Evolutionary conservation across 2,797 vertebrate genomes (phyloP).

Genomic region (Tokudaia muenninki): DNA sequence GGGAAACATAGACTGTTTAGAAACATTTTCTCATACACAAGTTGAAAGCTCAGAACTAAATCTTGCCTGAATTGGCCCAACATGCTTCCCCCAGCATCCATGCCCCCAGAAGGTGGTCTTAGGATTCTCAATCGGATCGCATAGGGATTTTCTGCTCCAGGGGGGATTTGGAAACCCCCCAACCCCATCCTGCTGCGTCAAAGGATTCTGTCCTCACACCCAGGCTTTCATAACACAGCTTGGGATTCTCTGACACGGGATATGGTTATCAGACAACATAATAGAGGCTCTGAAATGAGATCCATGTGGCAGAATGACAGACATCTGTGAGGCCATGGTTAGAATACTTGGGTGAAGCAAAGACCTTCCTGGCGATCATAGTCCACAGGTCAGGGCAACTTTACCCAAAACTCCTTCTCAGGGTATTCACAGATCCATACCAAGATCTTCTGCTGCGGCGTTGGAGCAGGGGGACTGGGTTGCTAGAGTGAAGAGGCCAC

Average conservation of each 20-base stretch:
- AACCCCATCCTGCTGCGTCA: slow-evolving; percentile 55
- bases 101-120: slow-evolving; percentile 58
- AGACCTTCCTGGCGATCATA: slow-evolving; percentile 9
- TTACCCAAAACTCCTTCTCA: slow-evolving; percentile 2
- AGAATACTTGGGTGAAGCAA: slow-evolving; percentile 52
- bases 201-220: slow-evolving; percentile 60
- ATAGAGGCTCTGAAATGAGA: slow-evolving; percentile 56
- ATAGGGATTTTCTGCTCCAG: slow-evolving; percentile 72
- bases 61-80: slow-evolving; percentile 26
- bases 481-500: neutral
- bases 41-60: slow-evolving; percentile 39
- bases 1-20: neutral
- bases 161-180: slow-evolving; percentile 59
- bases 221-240: neutral
- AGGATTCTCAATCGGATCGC: slow-evolving; percentile 11
- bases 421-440: slow-evolving; percentile 21
- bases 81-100: neutral
- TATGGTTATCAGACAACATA: slow-evolving; percentile 53
- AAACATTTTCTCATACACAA: slow-evolving; percentile 25
- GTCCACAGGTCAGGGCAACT: neutral
- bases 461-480: neutral
- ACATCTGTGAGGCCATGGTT: slow-evolving; percentile 26
- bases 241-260: slow-evolving; percentile 54
- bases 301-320: slow-evolving; percentile 43
- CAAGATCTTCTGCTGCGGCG: neutral